Evolutionary conservation across 2,797 vertebrate genomes (phyloP).

Genomic region (Mormyrus proboscirostris): DNA sequence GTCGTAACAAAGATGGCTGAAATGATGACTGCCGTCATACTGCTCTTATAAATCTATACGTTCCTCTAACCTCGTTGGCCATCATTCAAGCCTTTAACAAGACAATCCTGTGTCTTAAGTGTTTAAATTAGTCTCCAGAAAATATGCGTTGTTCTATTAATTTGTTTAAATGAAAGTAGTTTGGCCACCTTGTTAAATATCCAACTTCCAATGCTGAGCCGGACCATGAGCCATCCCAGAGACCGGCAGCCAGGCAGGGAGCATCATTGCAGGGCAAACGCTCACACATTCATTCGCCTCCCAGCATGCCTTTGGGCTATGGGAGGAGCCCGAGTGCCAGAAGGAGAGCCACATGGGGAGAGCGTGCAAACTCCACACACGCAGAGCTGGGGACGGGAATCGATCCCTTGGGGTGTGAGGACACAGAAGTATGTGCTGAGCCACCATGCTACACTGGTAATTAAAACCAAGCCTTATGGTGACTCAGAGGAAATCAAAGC

Average conservation of each 20-base stretch:
- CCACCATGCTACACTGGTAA: neutral
- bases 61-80: neutral
- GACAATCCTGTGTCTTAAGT: neutral
- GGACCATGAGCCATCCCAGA: neutral
- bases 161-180: neutral
- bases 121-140: neutral
- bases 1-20: neutral
- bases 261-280: neutral
- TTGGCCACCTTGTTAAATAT: neutral
- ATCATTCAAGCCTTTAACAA: neutral
- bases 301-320: neutral
- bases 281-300: neutral
- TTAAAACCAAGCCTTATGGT: neutral
- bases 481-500: neutral
- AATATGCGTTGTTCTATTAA: neutral
- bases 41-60: neutral
- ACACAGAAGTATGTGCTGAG: neutral
- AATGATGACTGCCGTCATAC: neutral
- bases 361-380: neutral
- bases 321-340: neutral
- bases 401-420: neutral
- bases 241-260: neutral
- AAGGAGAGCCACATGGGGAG: neutral
- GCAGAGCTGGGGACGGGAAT: neutral
- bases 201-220: neutral